phyloP scores from a whole-genome alignment of 1,140 invertebrate genomes.

The Rhagoletis pomonella region DNA sequence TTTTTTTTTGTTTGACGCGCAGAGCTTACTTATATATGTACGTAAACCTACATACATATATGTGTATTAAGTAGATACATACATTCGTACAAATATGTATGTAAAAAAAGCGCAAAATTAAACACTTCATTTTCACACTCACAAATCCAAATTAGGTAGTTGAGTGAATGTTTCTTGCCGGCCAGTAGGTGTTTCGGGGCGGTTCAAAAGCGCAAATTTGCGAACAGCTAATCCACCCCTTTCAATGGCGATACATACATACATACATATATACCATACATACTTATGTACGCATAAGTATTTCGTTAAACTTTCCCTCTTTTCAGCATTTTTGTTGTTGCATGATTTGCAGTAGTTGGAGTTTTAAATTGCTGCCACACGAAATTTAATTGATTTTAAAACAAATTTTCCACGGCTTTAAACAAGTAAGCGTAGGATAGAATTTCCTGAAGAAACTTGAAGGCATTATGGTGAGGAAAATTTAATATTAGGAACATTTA shows the following conservation, averaged over 20 bases:
- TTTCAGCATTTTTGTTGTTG: background rate
- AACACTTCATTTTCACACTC: constrained; percentile 46
- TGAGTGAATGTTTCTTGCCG: background rate
- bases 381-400: constrained; percentile 36
- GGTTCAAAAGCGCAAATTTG: constrained; percentile 29
- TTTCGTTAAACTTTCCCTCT: background rate
- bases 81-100: background rate
- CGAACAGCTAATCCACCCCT: constrained; percentile 32
- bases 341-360: background rate
- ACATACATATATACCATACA: background rate
- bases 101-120: background rate
- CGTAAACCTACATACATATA: background rate
- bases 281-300: background rate
- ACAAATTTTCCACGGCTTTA: constrained; percentile 8
- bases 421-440: background rate
- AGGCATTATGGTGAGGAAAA: no score
- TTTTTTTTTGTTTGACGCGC: constrained; percentile 9
- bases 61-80: background rate
- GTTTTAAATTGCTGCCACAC: constrained; percentile 25
- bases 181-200: constrained; percentile 25
- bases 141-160: constrained; percentile 44
- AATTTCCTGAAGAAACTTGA: no score
- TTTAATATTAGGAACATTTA: no score
- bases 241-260: background rate
- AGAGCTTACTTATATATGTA: no score